phyloP scores from a whole-genome alignment of 2,888 invertebrate species.

The Alloscopus bannaensis region DNA sequence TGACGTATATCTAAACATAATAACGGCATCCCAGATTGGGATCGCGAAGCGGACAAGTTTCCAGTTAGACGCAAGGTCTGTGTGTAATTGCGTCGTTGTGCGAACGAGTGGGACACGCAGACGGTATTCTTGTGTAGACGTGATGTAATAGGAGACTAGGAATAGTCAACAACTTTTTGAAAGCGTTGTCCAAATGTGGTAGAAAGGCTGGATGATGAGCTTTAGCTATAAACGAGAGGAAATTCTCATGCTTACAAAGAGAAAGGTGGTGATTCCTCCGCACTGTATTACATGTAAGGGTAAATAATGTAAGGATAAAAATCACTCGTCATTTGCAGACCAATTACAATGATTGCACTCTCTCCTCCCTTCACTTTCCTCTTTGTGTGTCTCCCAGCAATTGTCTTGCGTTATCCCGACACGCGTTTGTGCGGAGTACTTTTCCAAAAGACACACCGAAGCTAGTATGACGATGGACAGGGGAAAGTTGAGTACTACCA shows the following conservation, averaged over 20 bases:
- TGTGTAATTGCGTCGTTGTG: constrained; percentile 21
- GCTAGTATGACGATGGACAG: too few species aligned
- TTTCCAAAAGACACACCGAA: not conserved
- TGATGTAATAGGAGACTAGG: not conserved
- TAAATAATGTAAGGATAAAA: not conserved
- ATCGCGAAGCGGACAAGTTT: not conserved
- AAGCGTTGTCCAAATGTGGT: not conserved
- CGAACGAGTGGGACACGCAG: not conserved
- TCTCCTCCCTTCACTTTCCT: constrained; percentile 11
- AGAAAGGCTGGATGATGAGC: constrained; percentile 4
- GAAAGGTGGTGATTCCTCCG: not conserved
- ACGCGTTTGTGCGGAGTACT: not conserved
- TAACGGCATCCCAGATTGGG: too few species aligned
- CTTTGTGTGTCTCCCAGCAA: not conserved
- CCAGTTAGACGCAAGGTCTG: not conserved
- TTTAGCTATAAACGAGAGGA: too few species aligned
- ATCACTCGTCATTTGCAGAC: constrained; percentile 41
- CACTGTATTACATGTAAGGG: not conserved
- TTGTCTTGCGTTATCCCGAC: constrained; percentile 14
- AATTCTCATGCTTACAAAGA: too few species aligned
- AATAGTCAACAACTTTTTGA: not conserved
- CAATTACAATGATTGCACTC: constrained; percentile 44
- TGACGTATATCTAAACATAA: not conserved
- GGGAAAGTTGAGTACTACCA: not conserved
- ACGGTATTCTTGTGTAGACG: not conserved